Evolutionary conservation across 2,888 invertebrate species (phyloP), one percentile per base, ranked within the genome.

Genomic region (Caenorhabditis sulstoni): DNA sequence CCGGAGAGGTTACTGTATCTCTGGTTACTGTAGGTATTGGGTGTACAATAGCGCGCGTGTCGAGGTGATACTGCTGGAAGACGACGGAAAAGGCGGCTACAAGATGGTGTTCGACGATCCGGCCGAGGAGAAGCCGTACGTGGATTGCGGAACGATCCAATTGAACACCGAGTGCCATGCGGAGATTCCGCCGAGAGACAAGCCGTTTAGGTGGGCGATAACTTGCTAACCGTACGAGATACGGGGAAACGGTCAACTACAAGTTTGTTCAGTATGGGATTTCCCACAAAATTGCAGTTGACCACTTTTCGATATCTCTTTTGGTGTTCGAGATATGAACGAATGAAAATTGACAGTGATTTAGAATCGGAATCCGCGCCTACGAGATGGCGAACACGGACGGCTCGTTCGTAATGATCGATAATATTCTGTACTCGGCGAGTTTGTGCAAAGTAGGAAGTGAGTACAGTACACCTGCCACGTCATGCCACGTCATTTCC

Each of bases 1-100:
- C 20, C 55, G 16, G 39, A 12, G 39, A 39, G 7, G 7, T 39
- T 39, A 39, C 39, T 39, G 39, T 39, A 9, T 39, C 39, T 66
- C 22, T 16, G 14, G 44, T 5, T 35, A 29, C 29, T 70, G 20
- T 55, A 88, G 88, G 12, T 89, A 87, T 55, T 89, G 89, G 89
- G 85, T 88, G n/a, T 89, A 89, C 79, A 89, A 89, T 58, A 84
- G 85, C 37, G 89, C 89, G 12, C 77, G 88, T 35, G 86, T 90
- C 23, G 89, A 89, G 68, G 88, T 89, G n/a, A 65, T 89, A 23
- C 79, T 89, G 14, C 66, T 89, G 20, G 87, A 88, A 70, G 87
- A 89, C 37, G 74, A 79, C 22, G 79, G 75, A 35, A 58, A 59
- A 29, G 83, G 81, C 5, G 81, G 82, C 1, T 81, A 81, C 58